Evolutionary conservation across 2,113 vertebrate genomes (phyloP).

Genomic region (Pantherophis guttatus): DNA sequence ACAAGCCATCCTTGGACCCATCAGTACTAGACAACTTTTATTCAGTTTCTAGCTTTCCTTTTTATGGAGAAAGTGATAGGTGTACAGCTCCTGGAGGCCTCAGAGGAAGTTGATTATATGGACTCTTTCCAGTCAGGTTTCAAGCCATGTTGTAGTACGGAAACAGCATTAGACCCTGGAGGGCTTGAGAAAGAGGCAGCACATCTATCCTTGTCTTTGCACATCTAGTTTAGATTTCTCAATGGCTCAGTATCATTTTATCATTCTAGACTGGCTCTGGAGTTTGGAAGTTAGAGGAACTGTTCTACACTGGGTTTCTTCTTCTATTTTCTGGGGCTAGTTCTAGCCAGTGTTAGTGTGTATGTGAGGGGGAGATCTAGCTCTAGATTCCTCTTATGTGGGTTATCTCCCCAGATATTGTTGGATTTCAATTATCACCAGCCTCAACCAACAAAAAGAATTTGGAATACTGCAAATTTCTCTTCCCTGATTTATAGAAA

Average conservation of each 20-base stretch:
- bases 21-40: not conserved
- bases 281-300: not conserved
- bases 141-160: not conserved
- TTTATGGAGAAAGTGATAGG: not conserved
- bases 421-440: not conserved
- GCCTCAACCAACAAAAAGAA: not conserved
- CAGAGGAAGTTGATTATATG: not conserved
- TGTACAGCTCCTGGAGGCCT: not conserved
- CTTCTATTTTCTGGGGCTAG: not conserved
- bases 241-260: not conserved
- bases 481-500: not conserved
- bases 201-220: not conserved
- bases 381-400: not conserved
- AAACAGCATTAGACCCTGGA: not conserved
- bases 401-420: not conserved
- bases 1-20: not conserved
- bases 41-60: not conserved
- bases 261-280: not conserved
- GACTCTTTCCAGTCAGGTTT: not conserved
- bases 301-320: not conserved
- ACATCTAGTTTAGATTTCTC: not conserved
- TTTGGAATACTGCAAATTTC: not conserved
- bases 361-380: no score
- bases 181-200: not conserved
- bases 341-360: not conserved